Evolutionary conservation across 1,140 invertebrate genomes (phyloP).

Genomic region (Diabrotica undecimpunctata): DNA sequence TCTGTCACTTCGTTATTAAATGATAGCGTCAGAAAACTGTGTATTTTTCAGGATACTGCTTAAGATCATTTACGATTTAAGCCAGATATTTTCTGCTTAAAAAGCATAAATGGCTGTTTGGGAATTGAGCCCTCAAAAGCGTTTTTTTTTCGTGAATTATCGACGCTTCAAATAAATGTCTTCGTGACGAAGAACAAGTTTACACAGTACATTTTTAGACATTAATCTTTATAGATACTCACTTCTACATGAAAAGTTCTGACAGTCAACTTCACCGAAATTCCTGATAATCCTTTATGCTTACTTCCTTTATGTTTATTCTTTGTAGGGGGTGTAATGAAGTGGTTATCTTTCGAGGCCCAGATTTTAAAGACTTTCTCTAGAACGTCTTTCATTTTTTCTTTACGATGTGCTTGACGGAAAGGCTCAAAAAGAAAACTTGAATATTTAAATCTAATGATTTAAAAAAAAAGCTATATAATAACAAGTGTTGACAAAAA

Average conservation of each 20-base stretch:
- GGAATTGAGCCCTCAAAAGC: not conserved
- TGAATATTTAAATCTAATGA: too few species aligned
- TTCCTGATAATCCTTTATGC: not conserved
- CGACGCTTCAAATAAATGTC: not conserved
- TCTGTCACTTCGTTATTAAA: too few species aligned
- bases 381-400: not conserved
- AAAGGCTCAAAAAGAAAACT: not conserved
- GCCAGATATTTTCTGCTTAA: not conserved
- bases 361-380: not conserved
- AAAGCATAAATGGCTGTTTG: not conserved
- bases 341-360: slow-evolving; percentile 1
- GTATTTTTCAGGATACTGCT: too few species aligned
- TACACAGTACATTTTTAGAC: not conserved
- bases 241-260: not conserved
- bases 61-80: not conserved
- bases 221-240: slow-evolving; percentile 3
- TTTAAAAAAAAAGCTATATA: too few species aligned
- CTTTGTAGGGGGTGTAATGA: not conserved
- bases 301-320: not conserved
- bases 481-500: too few species aligned
- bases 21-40: too few species aligned
- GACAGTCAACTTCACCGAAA: not conserved
- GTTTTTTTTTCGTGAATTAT: not conserved
- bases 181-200: not conserved
- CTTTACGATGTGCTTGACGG: not conserved